Evolutionary conservation across 2,797 vertebrate species (phyloP).

Genomic region (Thamnophis elegans): DNA sequence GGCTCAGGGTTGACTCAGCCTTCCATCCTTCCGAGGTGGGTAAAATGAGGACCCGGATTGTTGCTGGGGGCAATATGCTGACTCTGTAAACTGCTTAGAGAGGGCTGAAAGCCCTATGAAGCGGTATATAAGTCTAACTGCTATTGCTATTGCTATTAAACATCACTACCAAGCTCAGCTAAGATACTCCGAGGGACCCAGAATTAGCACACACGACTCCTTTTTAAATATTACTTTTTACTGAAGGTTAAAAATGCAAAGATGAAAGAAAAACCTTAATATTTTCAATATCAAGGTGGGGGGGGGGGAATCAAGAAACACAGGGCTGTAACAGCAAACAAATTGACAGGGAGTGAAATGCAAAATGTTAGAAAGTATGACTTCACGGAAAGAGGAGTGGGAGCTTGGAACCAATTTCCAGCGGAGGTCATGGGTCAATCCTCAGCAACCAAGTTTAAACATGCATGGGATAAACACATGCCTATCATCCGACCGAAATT

Average conservation of each 20-base stretch:
- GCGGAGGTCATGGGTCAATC: neutral
- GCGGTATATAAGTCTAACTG: no score
- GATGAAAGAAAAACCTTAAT: neutral
- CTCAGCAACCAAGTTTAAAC: no score
- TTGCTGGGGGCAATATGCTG: no score
- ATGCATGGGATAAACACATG: no score
- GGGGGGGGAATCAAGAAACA: neutral
- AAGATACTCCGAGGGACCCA: neutral
- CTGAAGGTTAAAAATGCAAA: neutral
- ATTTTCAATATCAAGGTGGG: neutral
- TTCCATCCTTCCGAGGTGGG: no score
- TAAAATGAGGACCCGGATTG: no score
- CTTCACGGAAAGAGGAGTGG: neutral
- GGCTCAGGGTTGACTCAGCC: no score
- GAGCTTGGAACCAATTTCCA: neutral
- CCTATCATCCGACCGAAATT: no score
- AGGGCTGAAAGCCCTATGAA: no score
- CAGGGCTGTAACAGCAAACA: neutral
- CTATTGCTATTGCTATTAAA: no score
- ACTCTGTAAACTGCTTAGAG: no score
- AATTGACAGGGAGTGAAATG: neutral
- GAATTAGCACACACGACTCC: neutral
- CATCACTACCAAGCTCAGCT: neutral
- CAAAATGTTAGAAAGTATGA: neutral
- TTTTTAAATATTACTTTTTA: neutral